Percentiles rank a stretch among this genome's conserved stretches.
phyloP scores from a whole-genome alignment of 2,888 invertebrate genomes.

The Cataglyphis livida region DNA sequence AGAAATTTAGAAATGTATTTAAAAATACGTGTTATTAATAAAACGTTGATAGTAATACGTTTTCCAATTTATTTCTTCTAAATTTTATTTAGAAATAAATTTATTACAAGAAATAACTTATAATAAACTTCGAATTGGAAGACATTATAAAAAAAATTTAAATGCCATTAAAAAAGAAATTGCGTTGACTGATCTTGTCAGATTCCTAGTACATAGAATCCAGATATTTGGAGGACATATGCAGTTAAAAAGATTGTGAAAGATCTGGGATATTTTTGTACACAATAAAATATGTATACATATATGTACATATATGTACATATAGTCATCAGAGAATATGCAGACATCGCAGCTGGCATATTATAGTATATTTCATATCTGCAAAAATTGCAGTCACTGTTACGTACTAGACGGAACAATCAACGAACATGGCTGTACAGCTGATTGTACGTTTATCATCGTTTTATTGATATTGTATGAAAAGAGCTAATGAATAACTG shows the following conservation, averaged over 20 bases:
- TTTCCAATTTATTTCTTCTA: background rate
- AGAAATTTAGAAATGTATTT: background rate
- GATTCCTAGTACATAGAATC: background rate
- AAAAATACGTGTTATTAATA: background rate
- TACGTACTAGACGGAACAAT: background rate
- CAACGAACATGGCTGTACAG: conserved; percentile 4
- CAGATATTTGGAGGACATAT: background rate
- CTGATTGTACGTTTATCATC: background rate
- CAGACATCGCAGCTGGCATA: background rate
- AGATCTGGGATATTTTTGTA: conserved; percentile 4
- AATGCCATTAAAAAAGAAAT: background rate
- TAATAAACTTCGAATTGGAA: no score
- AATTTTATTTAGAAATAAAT: background rate
- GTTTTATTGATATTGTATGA: background rate
- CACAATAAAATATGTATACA: background rate
- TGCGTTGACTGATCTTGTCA: background rate
- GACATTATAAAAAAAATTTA: background rate
- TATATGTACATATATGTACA: background rate
- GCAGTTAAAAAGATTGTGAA: background rate
- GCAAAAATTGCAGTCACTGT: conserved; percentile 7
- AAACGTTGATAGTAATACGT: background rate
- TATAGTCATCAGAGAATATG: background rate
- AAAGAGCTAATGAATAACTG: background rate
- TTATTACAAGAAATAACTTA: no score
- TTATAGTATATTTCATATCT: background rate